Conservation (phyloP, 2,797 vertebrate genomes). For the Australoheros facetus region DNA sequence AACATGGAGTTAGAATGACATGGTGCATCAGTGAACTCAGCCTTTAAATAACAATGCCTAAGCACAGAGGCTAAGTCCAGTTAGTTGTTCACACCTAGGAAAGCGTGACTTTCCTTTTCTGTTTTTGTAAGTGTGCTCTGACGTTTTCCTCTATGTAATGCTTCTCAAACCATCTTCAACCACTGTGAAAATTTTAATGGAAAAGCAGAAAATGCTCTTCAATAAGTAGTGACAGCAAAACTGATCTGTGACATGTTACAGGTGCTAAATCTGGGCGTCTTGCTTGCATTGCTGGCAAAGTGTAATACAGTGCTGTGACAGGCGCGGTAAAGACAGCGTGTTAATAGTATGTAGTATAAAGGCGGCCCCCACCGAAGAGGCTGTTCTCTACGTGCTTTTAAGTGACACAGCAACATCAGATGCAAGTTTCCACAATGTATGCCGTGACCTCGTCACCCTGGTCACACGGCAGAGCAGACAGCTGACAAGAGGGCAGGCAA, state of each 20-base stretch:
- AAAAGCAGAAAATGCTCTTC: not conserved
- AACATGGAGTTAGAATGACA: constrained; percentile 45
- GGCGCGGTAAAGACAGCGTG: constrained; percentile 11
- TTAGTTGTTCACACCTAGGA: constrained; percentile 41
- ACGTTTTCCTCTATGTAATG: constrained; percentile 8
- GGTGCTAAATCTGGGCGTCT: not conserved
- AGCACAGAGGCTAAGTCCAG: constrained; percentile 35
- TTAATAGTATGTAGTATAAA: constrained; percentile 19
- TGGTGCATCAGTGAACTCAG: constrained; percentile 35
- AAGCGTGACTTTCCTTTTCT: constrained; percentile 18
- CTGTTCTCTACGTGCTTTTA: constrained; percentile 39
- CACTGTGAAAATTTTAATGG: not conserved
- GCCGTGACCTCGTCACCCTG: constrained; percentile 58
- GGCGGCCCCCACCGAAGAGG: constrained; percentile 22
- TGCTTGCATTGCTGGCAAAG: not conserved
- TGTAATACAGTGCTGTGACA: constrained; percentile 20
- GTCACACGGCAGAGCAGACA: constrained; percentile 49
- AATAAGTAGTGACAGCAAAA: constrained; percentile 1
- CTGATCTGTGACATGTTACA: not conserved
- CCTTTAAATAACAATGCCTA: constrained; percentile 28
- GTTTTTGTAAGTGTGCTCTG: not conserved
- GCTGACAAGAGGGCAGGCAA: constrained; percentile 45
- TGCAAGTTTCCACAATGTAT: constrained; percentile 58
- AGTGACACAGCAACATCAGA: constrained; percentile 72
- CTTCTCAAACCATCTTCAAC: constrained; percentile 2